Evolutionary conservation across 2,797 vertebrate species (phyloP).

Genomic region (Rhinatrema bivittatum): DNA sequence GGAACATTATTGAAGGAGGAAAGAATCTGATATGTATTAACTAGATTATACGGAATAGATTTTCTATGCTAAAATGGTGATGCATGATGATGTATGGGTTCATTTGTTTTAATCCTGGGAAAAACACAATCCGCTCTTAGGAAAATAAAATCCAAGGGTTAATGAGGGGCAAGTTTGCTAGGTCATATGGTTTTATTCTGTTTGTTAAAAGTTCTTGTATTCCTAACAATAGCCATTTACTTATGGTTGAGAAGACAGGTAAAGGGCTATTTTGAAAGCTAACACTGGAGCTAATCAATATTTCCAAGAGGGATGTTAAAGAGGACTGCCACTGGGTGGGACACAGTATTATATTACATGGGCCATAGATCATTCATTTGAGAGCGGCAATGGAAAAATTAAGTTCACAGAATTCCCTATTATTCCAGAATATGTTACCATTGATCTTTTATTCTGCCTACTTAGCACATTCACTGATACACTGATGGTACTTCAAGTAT

Average conservation of each 20-base stretch:
- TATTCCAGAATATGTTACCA: not conserved
- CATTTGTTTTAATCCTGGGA: not conserved
- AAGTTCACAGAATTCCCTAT: conserved; percentile 4
- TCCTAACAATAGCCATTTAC: conserved; percentile 21
- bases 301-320: conserved; percentile 15
- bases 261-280: conserved; percentile 5
- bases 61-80: too few relatives aligned
- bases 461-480: not conserved
- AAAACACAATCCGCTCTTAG: too few relatives aligned
- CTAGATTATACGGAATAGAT: too few relatives aligned
- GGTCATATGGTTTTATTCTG: not conserved
- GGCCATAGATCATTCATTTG: not conserved
- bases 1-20: conserved; percentile 8
- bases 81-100: not conserved
- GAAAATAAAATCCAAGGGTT: not conserved
- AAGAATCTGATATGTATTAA: too few relatives aligned
- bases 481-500: too few relatives aligned
- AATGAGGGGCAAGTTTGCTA: not conserved
- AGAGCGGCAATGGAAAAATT: conserved; percentile 2
- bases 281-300: conserved; percentile 15
- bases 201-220: conserved; percentile 1
- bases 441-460: conserved; percentile 3
- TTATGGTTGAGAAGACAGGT: conserved; percentile 19
- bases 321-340: conserved; percentile 2
- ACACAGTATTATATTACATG: conserved; percentile 4